Evolutionary conservation across 2,888 invertebrate genomes (phyloP).

Genomic region (Eilema griseolum): DNA sequence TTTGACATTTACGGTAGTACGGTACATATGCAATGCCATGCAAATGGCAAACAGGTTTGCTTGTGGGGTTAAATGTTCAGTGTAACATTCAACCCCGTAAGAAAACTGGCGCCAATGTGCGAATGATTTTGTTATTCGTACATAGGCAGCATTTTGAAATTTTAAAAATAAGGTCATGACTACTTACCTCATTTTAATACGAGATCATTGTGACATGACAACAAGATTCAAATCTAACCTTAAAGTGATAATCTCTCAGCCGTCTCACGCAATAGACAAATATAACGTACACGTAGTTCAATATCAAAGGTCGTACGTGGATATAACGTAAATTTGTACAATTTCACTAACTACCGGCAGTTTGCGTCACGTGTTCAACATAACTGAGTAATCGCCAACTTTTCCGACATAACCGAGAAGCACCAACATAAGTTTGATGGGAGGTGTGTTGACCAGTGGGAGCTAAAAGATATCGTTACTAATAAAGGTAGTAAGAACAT

Average conservation of each 20-base stretch:
- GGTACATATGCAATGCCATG: no score
- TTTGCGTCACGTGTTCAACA: slow-evolving; percentile 50
- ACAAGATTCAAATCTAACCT: not conserved
- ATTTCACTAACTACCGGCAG: slow-evolving; percentile 41
- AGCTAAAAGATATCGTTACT: not conserved
- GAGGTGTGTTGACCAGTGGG: slow-evolving; percentile 13
- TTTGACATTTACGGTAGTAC: no score
- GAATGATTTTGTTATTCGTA: no score
- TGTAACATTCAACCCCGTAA: no score
- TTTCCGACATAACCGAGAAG: slow-evolving; percentile 34
- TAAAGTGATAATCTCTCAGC: not conserved
- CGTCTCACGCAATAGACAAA: slow-evolving; percentile 1
- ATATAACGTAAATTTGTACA: slow-evolving; percentile 24
- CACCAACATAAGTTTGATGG: slow-evolving; percentile 35
- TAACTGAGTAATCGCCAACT: slow-evolving; percentile 49
- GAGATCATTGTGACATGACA: not conserved
- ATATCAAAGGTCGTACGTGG: slow-evolving; percentile 19
- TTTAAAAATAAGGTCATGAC: no score
- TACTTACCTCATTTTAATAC: not conserved
- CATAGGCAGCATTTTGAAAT: no score
- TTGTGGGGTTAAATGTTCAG: no score
- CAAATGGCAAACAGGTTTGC: no score
- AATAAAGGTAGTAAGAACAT: not conserved
- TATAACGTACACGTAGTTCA: slow-evolving; percentile 17
- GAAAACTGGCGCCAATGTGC: no score